phyloP scores from a whole-genome alignment of 2,888 invertebrate species.

The Eustalomyia histrio region DNA sequence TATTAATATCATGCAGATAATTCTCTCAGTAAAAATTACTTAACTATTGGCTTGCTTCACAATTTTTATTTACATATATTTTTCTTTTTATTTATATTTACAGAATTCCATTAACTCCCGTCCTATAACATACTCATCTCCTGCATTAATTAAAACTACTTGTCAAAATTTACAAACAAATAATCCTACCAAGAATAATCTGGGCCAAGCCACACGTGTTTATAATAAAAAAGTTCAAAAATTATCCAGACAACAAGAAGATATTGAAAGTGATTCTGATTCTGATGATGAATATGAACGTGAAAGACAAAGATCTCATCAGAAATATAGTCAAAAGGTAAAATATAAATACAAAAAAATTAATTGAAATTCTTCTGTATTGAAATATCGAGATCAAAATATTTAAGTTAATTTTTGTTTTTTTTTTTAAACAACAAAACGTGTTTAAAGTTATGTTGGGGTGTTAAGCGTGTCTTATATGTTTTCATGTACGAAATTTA shows the following conservation, averaged over 20 bases:
- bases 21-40: too few relatives aligned
- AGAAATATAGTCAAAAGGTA: constrained; percentile 73
- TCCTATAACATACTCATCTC: constrained; percentile 60
- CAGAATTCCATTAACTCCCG: constrained; percentile 59
- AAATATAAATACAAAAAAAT: constrained; percentile 31
- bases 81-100: constrained; percentile 10
- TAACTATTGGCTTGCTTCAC: too few relatives aligned
- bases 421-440: background rate
- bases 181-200: constrained; percentile 37
- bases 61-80: too few relatives aligned
- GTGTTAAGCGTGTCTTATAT: background rate
- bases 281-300: constrained; percentile 80
- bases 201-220: constrained; percentile 23
- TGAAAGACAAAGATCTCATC: constrained; percentile 69
- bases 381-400: background rate
- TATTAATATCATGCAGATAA: too few relatives aligned
- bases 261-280: constrained; percentile 79
- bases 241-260: constrained; percentile 43
- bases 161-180: constrained; percentile 34
- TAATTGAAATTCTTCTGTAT: background rate
- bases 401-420: background rate
- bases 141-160: constrained; percentile 38
- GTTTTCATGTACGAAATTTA: background rate
- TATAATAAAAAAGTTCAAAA: constrained; percentile 53
- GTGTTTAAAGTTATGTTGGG: background rate